Conservation (phyloP, 2,113 vertebrate species). For the Puntigrus tetrazona region DNA sequence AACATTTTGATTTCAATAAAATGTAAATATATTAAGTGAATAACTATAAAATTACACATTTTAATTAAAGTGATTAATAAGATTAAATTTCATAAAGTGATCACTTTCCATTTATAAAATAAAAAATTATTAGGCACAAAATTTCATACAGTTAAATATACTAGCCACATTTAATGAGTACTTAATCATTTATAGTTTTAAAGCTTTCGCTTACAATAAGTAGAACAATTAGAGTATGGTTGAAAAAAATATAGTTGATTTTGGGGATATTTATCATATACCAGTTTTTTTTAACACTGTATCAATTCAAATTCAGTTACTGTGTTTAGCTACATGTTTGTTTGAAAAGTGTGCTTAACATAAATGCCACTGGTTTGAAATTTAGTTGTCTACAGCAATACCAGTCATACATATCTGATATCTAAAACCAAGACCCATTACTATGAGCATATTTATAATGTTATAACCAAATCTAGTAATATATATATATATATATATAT, state of each 20-base stretch:
- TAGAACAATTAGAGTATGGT: not conserved
- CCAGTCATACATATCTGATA: not conserved
- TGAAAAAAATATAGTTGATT: too few relatives aligned
- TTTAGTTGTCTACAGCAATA: not conserved
- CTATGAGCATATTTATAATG: not conserved
- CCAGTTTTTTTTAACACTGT: not conserved
- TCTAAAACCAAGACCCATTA: not conserved
- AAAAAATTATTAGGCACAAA: not conserved
- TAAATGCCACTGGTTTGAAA: not conserved
- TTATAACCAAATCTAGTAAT: not conserved
- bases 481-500: too few relatives aligned
- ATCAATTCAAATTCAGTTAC: not conserved
- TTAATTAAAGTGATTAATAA: not conserved
- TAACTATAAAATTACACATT: not conserved
- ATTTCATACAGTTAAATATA: not conserved
- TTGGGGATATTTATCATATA: not conserved
- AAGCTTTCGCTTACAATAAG: not conserved
- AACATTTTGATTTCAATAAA: not conserved
- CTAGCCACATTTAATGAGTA: not conserved
- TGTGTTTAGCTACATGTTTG: not conserved
- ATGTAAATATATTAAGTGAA: not conserved
- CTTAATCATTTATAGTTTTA: not conserved
- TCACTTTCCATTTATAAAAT: not conserved
- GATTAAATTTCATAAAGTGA: not conserved
- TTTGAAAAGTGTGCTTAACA: not conserved